phyloP scores from a whole-genome alignment of 92 coral and sea anemone genomes.

The Scolanthus callimorphus region DNA sequence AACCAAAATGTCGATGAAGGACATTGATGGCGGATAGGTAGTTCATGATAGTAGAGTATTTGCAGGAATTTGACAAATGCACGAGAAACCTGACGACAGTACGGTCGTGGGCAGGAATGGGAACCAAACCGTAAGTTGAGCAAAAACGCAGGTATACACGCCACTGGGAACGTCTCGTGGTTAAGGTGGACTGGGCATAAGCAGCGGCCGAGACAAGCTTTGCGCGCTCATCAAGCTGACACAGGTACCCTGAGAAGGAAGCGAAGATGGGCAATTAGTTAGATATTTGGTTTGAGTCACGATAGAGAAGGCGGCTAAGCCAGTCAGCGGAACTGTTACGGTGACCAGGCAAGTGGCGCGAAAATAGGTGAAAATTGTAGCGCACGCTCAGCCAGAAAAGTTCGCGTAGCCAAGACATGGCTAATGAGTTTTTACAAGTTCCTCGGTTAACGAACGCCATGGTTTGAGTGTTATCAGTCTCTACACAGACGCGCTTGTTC shows the following conservation, averaged over 20 bases:
- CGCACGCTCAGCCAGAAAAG: constrained; percentile 23
- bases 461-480: no score
- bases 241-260: constrained; percentile 5
- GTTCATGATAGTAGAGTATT: constrained; percentile 4
- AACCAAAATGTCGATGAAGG: constrained; percentile 16
- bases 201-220: constrained; percentile 25
- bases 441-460: constrained; percentile 16
- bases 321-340: constrained; percentile 10
- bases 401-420: constrained; percentile 28
- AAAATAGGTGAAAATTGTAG: constrained; percentile 7
- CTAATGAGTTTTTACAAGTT: constrained; percentile 9
- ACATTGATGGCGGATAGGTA: constrained; percentile 17
- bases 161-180: constrained; percentile 23
- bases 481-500: constrained; percentile 2
- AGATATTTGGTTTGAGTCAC: no score
- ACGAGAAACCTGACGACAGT: constrained; percentile 13
- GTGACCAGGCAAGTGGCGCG: constrained; percentile 16
- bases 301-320: constrained; percentile 6
- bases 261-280: constrained; percentile 3
- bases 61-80: constrained; percentile 23
- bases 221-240: constrained; percentile 12
- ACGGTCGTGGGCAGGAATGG: constrained; percentile 2
- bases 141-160: constrained; percentile 12
- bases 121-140: neutral
- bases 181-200: constrained; percentile 11